Conservation (phyloP, 2,888 invertebrate genomes). For the Drosophila birchii region DNA sequence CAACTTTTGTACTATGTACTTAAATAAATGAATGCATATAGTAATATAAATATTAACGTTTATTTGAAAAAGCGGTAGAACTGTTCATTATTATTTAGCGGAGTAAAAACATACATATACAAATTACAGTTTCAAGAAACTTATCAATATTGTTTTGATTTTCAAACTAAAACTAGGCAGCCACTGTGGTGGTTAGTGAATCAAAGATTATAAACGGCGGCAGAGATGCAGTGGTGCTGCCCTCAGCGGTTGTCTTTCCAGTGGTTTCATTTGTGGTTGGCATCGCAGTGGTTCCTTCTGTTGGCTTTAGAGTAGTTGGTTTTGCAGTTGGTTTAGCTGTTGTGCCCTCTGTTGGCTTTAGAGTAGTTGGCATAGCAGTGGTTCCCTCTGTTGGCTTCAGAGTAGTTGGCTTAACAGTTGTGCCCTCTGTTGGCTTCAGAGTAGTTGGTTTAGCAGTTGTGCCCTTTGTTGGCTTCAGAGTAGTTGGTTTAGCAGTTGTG, state of each 20-base stretch:
- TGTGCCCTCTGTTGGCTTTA: background rate
- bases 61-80: too few relatives aligned
- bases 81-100: background rate
- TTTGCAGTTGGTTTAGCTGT: background rate
- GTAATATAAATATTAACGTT: background rate
- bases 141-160: background rate
- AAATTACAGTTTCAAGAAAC: background rate
- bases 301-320: background rate
- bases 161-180: background rate
- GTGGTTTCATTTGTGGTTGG: slow-evolving; percentile 14
- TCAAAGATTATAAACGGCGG: slow-evolving; percentile 52
- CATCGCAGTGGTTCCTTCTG: background rate
- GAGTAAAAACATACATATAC: background rate
- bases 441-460: slow-evolving; percentile 11
- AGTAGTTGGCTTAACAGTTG: background rate
- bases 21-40: background rate
- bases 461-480: background rate
- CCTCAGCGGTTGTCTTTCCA: background rate
- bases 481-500: background rate
- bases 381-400: background rate
- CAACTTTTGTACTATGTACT: too few relatives aligned
- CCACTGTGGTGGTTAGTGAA: background rate
- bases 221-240: slow-evolving; percentile 23
- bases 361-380: too few relatives aligned
- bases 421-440: background rate